phyloP scores from a whole-genome alignment of 2,888 invertebrate genomes.

The Formica aserva region DNA sequence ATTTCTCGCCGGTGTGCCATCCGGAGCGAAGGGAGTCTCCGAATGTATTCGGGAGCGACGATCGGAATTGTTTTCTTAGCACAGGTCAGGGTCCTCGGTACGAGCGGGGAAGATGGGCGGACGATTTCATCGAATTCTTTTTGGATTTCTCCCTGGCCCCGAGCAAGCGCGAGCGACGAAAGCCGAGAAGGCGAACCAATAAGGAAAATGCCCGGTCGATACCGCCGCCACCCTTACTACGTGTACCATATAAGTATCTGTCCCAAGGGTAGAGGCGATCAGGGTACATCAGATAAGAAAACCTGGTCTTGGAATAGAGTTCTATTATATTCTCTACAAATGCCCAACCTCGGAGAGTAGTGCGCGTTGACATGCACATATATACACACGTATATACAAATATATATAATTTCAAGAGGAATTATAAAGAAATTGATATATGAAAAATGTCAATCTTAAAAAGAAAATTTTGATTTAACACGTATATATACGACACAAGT shows the following conservation, averaged over 20 bases:
- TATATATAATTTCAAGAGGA: background rate
- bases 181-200: conserved; percentile 61
- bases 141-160: conserved; percentile 49
- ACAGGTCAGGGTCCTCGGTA: conserved; percentile 33
- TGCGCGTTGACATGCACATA: background rate
- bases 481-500: background rate
- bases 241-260: conserved; percentile 68
- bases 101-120: background rate
- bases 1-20: conserved; percentile 29
- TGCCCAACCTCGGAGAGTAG: conserved; percentile 50
- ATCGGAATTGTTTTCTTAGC: conserved; percentile 67
- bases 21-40: conserved; percentile 23
- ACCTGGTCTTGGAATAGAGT: conserved; percentile 67
- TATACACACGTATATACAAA: background rate
- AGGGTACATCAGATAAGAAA: conserved; percentile 73
- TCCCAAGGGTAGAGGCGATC: conserved; percentile 68
- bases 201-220: conserved; percentile 70
- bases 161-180: conserved; percentile 21
- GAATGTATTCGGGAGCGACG: conserved; percentile 53
- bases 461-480: background rate
- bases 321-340: conserved; percentile 73
- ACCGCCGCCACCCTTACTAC: conserved; percentile 48
- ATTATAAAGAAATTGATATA: background rate
- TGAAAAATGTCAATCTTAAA: background rate
- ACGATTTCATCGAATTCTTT: conserved; percentile 60